phyloP scores from a whole-genome alignment of 2,797 vertebrate genomes.

The Balearica regulorum region DNA sequence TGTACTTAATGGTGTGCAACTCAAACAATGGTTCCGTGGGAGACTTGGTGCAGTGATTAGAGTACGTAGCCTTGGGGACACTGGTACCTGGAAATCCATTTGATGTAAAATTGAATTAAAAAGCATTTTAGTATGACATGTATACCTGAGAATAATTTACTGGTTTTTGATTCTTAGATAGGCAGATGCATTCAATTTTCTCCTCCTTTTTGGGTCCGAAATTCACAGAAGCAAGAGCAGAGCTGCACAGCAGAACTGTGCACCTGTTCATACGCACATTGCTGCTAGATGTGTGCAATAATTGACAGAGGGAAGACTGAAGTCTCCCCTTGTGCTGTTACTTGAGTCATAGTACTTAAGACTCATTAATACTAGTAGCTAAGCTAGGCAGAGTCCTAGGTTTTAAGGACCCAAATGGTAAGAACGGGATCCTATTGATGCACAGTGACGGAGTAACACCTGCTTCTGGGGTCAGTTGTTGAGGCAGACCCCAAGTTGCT shows the following conservation, averaged over 20 bases:
- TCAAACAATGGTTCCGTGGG: background rate
- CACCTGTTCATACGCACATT: background rate
- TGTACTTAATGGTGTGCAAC: background rate
- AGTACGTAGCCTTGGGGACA: background rate
- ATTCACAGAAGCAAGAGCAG: background rate
- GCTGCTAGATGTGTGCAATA: background rate
- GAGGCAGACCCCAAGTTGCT: background rate
- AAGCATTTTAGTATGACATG: background rate
- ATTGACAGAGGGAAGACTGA: background rate
- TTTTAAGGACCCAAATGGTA: background rate
- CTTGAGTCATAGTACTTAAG: background rate
- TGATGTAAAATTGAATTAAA: background rate
- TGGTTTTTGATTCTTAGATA: background rate
- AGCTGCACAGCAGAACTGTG: background rate
- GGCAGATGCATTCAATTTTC: background rate
- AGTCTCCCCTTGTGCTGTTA: background rate
- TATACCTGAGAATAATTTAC: background rate
- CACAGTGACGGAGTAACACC: background rate
- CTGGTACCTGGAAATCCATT: background rate
- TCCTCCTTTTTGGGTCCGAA: background rate
- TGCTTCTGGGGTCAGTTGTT: background rate
- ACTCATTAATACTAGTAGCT: background rate
- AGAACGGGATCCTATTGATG: rapidly evolving
- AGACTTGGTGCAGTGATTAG: background rate
- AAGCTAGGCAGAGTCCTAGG: background rate